Base-by-base conservation (phyloP, 35 echinoderm and acorn worm genomes). In the Hemicentrotus pulcherrimus region DNA sequence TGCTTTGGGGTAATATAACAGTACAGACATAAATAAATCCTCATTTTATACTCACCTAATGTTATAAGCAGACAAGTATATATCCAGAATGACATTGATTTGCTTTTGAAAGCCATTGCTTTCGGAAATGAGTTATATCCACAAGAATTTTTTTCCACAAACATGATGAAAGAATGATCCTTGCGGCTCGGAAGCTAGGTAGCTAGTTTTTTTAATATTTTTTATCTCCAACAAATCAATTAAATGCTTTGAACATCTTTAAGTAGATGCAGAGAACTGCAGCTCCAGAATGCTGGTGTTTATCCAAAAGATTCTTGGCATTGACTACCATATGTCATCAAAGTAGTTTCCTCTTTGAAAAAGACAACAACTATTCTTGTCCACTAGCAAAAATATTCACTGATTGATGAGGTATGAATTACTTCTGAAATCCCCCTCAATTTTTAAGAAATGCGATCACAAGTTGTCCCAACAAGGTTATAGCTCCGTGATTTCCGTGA, bases 351-450 rank as follows among this genome's bases (percentile, higher is more conserved):
- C 0, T 78, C 22, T 78, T 78, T n/a, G 65, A 78, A 78, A 7
- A 78, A 78, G 7, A 78, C 28, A 78, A 28, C 19, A 28, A 28
- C 6, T 78, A 28, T n/a, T 78, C 2, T 28, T 4, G 65, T 22
- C 65, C 24, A 28, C 65, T 28, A 78, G 6, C 65, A 41, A 0
- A 78, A 78, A 78, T n/a, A n/a, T 78, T 78, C 22, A 78, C 19
- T 78, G 65, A n/a, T 78, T 78, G 65, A 78, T 78, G 65, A 78
- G 19, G 65, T 78, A 78, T 28, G 65, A 78, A 78, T 78, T 78
- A 22, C 65, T 28, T n/a, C 6, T 4, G 6, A 22, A 78, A 78
- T 78, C 19, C 24, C 24, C 0, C 19, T 8, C 65, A 78, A 78
- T 78, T 28, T 78, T 78, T 22, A 22, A 78, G 65, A 78, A 24